A percentile compares a stretch with the other conserved stretches of the same genome.
Conservation (phyloP, 2,113 vertebrate species). For the Cololabis saira region DNA sequence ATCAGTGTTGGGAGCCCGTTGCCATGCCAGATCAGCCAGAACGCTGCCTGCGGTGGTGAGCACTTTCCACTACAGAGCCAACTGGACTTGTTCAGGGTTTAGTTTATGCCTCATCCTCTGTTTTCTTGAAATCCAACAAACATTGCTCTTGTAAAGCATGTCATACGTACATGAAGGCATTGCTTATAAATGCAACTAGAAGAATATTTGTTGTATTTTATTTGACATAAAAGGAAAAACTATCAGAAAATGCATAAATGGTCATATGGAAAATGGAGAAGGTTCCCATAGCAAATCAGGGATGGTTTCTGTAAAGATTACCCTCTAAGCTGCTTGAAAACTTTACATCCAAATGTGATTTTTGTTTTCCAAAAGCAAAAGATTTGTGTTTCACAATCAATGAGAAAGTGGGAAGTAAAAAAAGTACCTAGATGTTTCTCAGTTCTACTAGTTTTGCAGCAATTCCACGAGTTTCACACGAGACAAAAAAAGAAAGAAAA, state of each 20-base stretch:
- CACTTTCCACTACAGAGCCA: slow-evolving; percentile 37
- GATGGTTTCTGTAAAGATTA: too few species aligned
- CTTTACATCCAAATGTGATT: neutral
- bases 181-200: neutral
- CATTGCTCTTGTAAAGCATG: neutral
- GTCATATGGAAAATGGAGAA: neutral
- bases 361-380: neutral
- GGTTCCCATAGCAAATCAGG: too few species aligned
- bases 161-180: neutral
- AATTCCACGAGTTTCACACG: too few species aligned
- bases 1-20: slow-evolving; percentile 88
- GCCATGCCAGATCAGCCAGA: slow-evolving; percentile 76
- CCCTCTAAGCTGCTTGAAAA: neutral
- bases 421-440: too few species aligned
- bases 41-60: slow-evolving; percentile 84
- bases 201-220: neutral
- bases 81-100: slow-evolving; percentile 35
- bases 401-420: too few species aligned
- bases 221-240: neutral
- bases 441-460: too few species aligned
- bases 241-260: neutral
- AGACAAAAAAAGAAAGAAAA: too few species aligned
- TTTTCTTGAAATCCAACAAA: neutral
- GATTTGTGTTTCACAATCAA: neutral
- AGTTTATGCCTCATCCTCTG: slow-evolving; percentile 3